Conservation (phyloP, 2,797 vertebrate species). For the Gymnodraco acuticeps region DNA sequence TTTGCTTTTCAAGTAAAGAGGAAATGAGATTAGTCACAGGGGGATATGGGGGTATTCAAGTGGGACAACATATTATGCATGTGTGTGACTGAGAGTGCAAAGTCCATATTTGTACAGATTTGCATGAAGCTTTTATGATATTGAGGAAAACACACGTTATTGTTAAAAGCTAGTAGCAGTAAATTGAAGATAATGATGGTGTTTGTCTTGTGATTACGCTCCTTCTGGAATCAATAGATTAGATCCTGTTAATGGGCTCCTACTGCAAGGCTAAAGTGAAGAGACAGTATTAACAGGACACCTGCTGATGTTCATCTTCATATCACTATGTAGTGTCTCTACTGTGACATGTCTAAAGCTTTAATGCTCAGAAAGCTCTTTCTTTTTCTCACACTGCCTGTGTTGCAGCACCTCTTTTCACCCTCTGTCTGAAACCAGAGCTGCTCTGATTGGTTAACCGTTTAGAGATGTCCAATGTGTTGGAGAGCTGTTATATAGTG, state of each 20-base stretch:
- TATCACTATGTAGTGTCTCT: no score
- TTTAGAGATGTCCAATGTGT: no score
- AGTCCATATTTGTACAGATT: constrained; percentile 27
- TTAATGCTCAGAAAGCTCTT: no score
- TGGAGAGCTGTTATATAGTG: no score
- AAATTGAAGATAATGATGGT: not conserved
- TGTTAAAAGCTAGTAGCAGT: not conserved
- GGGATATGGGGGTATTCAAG: constrained; percentile 32
- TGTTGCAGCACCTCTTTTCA: no score
- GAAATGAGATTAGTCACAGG: constrained; percentile 70
- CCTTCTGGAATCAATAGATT: not conserved
- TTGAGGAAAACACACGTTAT: not conserved
- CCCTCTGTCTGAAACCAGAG: no score
- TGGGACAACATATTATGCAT: constrained; percentile 5
- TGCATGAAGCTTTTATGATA: constrained; percentile 4
- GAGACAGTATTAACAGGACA: no score
- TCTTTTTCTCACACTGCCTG: no score
- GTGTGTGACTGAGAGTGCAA: constrained; percentile 19
- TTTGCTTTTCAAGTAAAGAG: constrained; percentile 60
- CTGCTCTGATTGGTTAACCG: no score
- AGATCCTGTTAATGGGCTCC: not conserved
- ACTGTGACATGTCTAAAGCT: no score
- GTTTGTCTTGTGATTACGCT: not conserved
- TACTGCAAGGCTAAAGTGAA: not conserved
- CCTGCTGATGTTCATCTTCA: no score